Conservation (phyloP, 2,113 vertebrate genomes). For the Macaca mulatta region DNA sequence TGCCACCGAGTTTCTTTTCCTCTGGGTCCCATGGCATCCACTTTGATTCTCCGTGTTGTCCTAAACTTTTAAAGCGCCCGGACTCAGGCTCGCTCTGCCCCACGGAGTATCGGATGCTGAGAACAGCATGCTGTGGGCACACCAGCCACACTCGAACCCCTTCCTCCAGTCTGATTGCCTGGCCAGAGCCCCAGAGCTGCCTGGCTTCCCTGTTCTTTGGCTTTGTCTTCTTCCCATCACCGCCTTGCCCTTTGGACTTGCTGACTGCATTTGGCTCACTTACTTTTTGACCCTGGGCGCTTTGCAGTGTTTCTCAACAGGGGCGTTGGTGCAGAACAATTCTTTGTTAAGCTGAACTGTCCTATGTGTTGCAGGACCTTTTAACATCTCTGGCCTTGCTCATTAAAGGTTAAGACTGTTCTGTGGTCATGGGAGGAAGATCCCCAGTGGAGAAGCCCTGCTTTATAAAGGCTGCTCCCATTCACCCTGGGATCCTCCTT, state of each 20-base stretch:
- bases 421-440: not conserved
- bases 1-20: not conserved
- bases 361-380: not conserved
- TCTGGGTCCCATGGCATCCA: not conserved
- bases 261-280: conserved; percentile 43
- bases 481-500: not conserved
- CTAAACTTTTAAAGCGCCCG: not conserved
- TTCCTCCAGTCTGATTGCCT: not conserved
- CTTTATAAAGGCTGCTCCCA: not conserved
- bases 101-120: not conserved
- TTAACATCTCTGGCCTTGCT: not conserved
- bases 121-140: not conserved
- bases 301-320: conserved; percentile 43
- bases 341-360: not conserved
- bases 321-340: not conserved
- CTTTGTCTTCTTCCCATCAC: not conserved
- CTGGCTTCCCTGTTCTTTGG: not conserved
- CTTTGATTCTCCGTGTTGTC: not conserved
- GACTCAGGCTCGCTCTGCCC: not conserved
- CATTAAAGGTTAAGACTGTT: not conserved
- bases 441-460: not conserved
- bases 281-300: conserved; percentile 13
- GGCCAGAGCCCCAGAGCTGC: not conserved
- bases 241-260: conserved; percentile 44
- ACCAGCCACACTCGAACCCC: rapidly evolving